phyloP scores from a whole-genome alignment of 2,797 vertebrate species.

The Aulostomus chinensis region DNA sequence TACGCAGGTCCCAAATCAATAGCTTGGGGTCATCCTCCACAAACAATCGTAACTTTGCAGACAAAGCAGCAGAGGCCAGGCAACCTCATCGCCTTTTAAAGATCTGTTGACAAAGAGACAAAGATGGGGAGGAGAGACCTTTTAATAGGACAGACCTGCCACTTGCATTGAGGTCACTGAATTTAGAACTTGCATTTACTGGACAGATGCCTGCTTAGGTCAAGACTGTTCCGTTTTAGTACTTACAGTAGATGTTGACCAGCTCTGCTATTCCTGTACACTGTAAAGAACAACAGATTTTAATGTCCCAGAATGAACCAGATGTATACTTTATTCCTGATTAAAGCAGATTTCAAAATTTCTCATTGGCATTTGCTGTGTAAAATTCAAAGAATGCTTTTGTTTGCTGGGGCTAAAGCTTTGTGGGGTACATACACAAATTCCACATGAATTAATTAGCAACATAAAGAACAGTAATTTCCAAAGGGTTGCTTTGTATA shows the following conservation, averaged over 20 bases:
- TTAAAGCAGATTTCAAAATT: slow-evolving; percentile 22
- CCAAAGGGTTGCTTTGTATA: too few species aligned
- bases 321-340: slow-evolving; percentile 12
- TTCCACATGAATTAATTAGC: too few species aligned
- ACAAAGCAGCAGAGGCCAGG: slow-evolving; percentile 58
- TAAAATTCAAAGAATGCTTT: slow-evolving; percentile 10
- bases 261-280: slow-evolving; percentile 31
- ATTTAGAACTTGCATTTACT: slow-evolving; percentile 56
- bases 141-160: slow-evolving; percentile 75
- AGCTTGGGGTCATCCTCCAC: slow-evolving; percentile 58
- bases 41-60: slow-evolving; percentile 67
- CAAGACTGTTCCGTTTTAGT: slow-evolving; percentile 35
- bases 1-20: slow-evolving; percentile 64
- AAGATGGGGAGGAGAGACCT: slow-evolving; percentile 64
- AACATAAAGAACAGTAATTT: too few species aligned
- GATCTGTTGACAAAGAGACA: slow-evolving; percentile 68
- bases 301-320: neutral
- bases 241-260: slow-evolving; percentile 29
- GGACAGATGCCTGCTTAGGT: slow-evolving; percentile 57
- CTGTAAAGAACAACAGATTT: slow-evolving; percentile 18
- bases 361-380: slow-evolving; percentile 27
- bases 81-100: slow-evolving; percentile 62
- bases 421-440: too few species aligned
- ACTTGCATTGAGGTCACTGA: slow-evolving; percentile 68
- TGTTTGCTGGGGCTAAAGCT: too few species aligned